A percentile compares a stretch with the other conserved stretches of the same genome.
Evolutionary conservation across 2,888 invertebrate genomes (phyloP).

Genomic region (Sylvicola cinctus): DNA sequence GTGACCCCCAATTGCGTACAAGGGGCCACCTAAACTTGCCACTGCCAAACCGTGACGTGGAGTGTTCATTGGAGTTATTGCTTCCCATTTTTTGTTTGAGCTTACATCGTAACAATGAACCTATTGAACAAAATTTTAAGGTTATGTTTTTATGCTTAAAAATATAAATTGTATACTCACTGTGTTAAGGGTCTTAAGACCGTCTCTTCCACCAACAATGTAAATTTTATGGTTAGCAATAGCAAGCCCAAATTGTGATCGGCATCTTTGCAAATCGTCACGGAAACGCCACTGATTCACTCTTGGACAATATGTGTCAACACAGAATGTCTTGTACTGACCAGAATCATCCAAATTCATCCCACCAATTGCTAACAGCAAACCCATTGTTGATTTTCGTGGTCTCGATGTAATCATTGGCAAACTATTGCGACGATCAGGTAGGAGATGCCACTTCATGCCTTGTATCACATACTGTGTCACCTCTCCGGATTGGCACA

Average conservation of each 20-base stretch:
- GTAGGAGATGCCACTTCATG: slow-evolving; percentile 78
- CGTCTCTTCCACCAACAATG: slow-evolving; percentile 81
- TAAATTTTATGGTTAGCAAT: slow-evolving; percentile 62
- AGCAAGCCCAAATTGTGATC: slow-evolving; percentile 83
- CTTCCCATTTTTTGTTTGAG: slow-evolving; percentile 52
- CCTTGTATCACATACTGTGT: slow-evolving; percentile 86
- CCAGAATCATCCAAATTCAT: slow-evolving; percentile 82
- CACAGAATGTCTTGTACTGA: slow-evolving; percentile 37
- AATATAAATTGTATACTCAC: slow-evolving; percentile 20
- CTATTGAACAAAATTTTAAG: slow-evolving; percentile 12
- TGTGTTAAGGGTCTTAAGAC: slow-evolving; percentile 81
- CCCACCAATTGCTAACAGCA: slow-evolving; percentile 72
- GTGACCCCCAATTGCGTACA: slow-evolving; percentile 90
- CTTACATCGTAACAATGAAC: slow-evolving; percentile 75
- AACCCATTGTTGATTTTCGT: slow-evolving; percentile 78
- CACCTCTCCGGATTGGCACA: slow-evolving; percentile 46
- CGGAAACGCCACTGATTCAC: slow-evolving; percentile 22
- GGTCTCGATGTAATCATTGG: slow-evolving; percentile 58
- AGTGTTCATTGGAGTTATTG: slow-evolving; percentile 72
- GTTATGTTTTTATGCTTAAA: not conserved
- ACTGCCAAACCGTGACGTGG: slow-evolving; percentile 67
- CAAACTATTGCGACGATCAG: slow-evolving; percentile 46
- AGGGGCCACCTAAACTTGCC: slow-evolving; percentile 52
- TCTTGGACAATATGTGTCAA: slow-evolving; percentile 53
- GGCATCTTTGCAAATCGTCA: slow-evolving; percentile 28